Conservation (phyloP, 2,888 invertebrate genomes). For the Ecliptopera silaceata region DNA sequence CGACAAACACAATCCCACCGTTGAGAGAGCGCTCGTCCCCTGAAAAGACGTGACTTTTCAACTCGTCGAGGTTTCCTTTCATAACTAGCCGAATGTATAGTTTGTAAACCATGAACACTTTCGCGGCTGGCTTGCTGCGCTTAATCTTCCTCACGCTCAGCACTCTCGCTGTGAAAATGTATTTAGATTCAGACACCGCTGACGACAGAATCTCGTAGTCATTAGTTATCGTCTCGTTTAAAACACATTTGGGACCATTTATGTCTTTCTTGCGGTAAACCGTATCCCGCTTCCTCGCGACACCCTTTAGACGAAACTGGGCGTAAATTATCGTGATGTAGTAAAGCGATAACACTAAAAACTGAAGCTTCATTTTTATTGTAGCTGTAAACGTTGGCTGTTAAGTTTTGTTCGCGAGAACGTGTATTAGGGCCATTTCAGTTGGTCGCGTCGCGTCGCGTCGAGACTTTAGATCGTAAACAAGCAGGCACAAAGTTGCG, state of each 20-base stretch:
- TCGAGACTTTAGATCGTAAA: conserved; percentile 64
- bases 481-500: conserved; percentile 66
- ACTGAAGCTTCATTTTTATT: conserved; percentile 71
- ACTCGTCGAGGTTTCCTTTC: conserved; percentile 72
- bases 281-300: conserved; percentile 69
- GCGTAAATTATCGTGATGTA: conserved; percentile 64
- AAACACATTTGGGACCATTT: conserved; percentile 76
- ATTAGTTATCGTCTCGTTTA: conserved; percentile 81
- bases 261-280: conserved; percentile 73
- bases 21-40: conserved; percentile 71
- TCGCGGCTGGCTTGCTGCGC: conserved; percentile 63
- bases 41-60: conserved; percentile 69
- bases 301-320: conserved; percentile 65
- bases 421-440: conserved; percentile 61
- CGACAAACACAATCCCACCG: conserved; percentile 74
- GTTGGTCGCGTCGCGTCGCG: conserved; percentile 53
- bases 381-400: conserved; percentile 43
- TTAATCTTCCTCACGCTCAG: conserved; percentile 77
- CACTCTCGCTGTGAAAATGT: conserved; percentile 78
- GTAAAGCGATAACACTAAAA: conserved; percentile 69
- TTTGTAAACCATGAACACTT: conserved; percentile 76
- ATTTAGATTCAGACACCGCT: conserved; percentile 80
- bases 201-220: conserved; percentile 81
- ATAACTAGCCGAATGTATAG: conserved; percentile 72
- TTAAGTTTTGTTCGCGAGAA: conserved; percentile 29